Conservation (phyloP, 2,888 invertebrate genomes). For the Drosophila setosimentum region DNA sequence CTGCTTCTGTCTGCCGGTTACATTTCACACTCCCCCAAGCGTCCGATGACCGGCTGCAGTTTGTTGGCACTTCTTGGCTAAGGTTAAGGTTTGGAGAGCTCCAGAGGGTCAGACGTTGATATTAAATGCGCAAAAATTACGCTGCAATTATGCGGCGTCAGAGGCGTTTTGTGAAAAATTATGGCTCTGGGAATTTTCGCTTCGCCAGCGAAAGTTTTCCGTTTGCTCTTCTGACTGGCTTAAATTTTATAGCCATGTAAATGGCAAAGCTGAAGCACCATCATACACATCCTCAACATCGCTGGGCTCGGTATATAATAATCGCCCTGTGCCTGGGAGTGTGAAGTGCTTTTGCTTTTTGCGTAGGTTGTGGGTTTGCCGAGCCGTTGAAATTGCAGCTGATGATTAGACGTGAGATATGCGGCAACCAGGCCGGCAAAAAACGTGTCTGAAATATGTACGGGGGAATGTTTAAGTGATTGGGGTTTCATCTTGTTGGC, state of each 20-base stretch:
- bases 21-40: slow-evolving; percentile 24
- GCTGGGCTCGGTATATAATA: slow-evolving; percentile 38
- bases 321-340: slow-evolving; percentile 46
- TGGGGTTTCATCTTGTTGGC: background rate
- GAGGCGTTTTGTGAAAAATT: slow-evolving; percentile 69
- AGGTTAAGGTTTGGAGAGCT: slow-evolving; percentile 63
- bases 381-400: slow-evolving; percentile 53
- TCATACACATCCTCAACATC: slow-evolving; percentile 20
- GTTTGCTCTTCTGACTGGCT: slow-evolving; percentile 27
- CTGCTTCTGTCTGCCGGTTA: slow-evolving; percentile 23
- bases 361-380: slow-evolving; percentile 35
- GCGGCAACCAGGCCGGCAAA: slow-evolving; percentile 19
- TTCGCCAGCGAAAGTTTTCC: slow-evolving; percentile 63
- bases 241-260: slow-evolving; percentile 73
- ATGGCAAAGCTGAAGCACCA: slow-evolving; percentile 46
- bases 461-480: slow-evolving; percentile 6
- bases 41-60: slow-evolving; percentile 34
- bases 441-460: slow-evolving; percentile 8
- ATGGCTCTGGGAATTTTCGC: slow-evolving; percentile 72
- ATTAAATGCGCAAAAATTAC: slow-evolving; percentile 77
- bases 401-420: slow-evolving; percentile 64
- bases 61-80: slow-evolving; percentile 37
- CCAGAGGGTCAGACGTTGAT: slow-evolving; percentile 60
- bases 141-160: slow-evolving; percentile 77
- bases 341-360: slow-evolving; percentile 45